These are phyloP conservation scores for Phania funesta DNA, from an alignment of 2,888 invertebrate species.

Conservation along the genomic window DNA sequence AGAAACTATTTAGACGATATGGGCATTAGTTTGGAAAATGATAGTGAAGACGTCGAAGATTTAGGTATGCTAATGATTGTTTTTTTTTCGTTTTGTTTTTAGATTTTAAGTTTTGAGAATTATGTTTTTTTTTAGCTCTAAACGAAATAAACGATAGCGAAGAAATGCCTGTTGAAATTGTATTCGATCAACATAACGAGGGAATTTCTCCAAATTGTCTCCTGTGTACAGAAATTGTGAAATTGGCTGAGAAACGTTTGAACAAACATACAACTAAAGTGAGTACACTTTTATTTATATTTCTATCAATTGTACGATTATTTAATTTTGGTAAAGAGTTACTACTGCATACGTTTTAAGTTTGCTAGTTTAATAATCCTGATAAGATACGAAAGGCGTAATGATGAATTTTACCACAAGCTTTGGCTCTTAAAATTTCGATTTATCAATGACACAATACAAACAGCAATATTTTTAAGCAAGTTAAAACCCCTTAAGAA, in stretches of 20 bases:
- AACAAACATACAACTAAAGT: slow-evolving; percentile 75
- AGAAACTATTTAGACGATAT: slow-evolving; percentile 78
- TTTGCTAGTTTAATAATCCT: too few relatives aligned
- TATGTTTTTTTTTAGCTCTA: slow-evolving; percentile 32
- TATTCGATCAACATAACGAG: slow-evolving; percentile 70
- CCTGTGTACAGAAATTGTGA: slow-evolving; percentile 77
- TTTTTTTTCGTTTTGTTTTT: background rate
- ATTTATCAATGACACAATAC: too few relatives aligned
- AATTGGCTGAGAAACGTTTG: slow-evolving; percentile 76
- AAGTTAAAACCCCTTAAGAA: too few relatives aligned
- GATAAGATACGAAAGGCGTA: too few relatives aligned
- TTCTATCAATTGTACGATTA: background rate
- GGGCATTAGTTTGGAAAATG: slow-evolving; percentile 70
- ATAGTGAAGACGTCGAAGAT: slow-evolving; percentile 68
- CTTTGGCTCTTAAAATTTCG: too few relatives aligned
- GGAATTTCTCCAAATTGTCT: slow-evolving; percentile 74
- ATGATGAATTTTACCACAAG: too few relatives aligned
- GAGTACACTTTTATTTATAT: slow-evolving; percentile 9
- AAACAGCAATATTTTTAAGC: too few relatives aligned
- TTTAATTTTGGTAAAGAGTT: background rate
- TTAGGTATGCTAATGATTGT: background rate
- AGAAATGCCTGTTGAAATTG: slow-evolving; percentile 75
- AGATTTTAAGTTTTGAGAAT: background rate
- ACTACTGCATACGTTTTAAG: too few relatives aligned
- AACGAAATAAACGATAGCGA: slow-evolving; percentile 73